Evolutionary conservation across 2,888 invertebrate genomes (phyloP), one percentile per base, ranked within the genome.

Genomic region (Orthosia incerta): DNA sequence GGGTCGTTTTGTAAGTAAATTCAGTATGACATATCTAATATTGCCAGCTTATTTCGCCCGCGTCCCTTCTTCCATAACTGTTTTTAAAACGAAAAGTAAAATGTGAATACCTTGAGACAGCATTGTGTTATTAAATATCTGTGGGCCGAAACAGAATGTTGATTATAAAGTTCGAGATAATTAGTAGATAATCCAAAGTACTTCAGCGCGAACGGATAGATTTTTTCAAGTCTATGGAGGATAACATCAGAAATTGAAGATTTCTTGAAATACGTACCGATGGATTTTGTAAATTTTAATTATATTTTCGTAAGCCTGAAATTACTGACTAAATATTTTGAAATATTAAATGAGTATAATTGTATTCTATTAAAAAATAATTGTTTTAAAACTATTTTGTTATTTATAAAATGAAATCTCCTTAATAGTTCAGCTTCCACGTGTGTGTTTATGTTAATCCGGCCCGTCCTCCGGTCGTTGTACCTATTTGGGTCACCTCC

Each of bases 401-500:
- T 26, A 26, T 31, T 31, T 31, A 31, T 31, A 7, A 31, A 5
- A 31, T 31, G 31, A 7, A 31, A 31, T 31, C 31, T 31, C 7
- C 31, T 31, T 31, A 31, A 31, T 31, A 31, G 31, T 31, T 5
- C 31, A 31, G 13, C 16, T 53, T 39, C 2, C 15, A n/a, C 23
- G 50, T 45, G 57, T 74, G 51, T 50, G 26, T 63, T 66, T 66
- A 68, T 68, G 59, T 16, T 63, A 63, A 63, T 55, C 53, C 39
- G 18, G 26, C 11, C 4, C 20, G 11, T 60, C 18, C 4, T 11
- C 53, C 57, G 82, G 50, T 71, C 79, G 82, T 85, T 89, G 87
- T 89, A 86, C 88, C 89, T 90, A 90, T 84, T 82, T 77, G 75
- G 45, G 76, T 73, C 76, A 62, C 72, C 72, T 70, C 74, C 48